Conservation (phyloP, 2,113 vertebrate species). For the Pelusios castaneus region DNA sequence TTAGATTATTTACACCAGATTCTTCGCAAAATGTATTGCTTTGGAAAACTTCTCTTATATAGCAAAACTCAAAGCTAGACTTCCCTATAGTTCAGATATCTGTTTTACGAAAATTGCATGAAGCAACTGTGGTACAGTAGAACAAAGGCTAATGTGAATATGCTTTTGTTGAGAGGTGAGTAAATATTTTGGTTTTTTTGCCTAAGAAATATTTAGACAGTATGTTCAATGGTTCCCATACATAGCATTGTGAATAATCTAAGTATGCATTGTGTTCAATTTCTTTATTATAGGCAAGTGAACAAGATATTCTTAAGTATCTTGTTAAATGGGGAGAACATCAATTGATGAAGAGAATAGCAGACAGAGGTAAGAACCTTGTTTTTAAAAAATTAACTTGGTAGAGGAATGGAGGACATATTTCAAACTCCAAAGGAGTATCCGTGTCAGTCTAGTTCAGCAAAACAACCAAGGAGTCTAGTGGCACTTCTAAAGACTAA, state of each 20-base stretch:
- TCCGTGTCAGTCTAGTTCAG: too few species aligned
- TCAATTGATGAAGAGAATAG: slow-evolving; percentile 98
- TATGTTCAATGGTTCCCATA: neutral
- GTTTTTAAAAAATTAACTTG: neutral
- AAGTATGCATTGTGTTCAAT: neutral
- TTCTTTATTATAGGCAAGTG: slow-evolving; percentile 89
- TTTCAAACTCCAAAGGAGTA: neutral
- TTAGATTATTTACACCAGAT: neutral
- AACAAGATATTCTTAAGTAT: slow-evolving; percentile 98
- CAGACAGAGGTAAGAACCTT: slow-evolving; percentile 91
- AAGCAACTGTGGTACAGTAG: neutral
- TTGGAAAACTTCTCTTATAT: neutral
- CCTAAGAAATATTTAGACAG: neutral
- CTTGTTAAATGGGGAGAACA: slow-evolving; percentile 99
- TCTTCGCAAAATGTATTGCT: neutral
- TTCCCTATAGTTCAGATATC: neutral
- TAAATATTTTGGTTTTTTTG: neutral
- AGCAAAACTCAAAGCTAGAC: neutral
- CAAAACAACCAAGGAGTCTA: too few species aligned
- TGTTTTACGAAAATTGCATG: neutral
- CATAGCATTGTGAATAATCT: neutral
- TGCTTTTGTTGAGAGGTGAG: neutral
- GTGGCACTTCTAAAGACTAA: too few species aligned
- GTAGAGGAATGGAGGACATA: neutral
- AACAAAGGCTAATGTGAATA: neutral